These are phyloP conservation scores for Embiotoca jacksoni DNA, from an alignment of 2,113 vertebrate genomes.

Conservation along the genomic window DNA sequence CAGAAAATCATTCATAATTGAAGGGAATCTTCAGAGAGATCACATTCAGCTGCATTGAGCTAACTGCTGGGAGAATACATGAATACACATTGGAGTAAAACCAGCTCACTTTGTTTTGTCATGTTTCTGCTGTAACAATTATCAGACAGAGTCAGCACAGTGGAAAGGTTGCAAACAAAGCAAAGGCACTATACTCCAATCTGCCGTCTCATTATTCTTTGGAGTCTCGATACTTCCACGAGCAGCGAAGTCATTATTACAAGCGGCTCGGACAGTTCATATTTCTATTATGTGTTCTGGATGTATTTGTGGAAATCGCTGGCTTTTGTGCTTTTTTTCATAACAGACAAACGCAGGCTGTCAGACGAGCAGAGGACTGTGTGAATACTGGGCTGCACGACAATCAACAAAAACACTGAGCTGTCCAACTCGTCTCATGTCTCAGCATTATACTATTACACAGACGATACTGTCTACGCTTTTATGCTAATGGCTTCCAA, in stretches of 20 bases:
- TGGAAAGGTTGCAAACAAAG: slow-evolving; percentile 63
- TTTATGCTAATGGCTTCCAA: slow-evolving; percentile 81
- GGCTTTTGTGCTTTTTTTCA: slow-evolving; percentile 28
- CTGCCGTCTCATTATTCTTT: slow-evolving; percentile 44
- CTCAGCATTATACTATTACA: slow-evolving; percentile 25
- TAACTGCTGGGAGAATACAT: slow-evolving; percentile 45
- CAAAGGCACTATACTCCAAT: slow-evolving; percentile 47
- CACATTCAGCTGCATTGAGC: slow-evolving; percentile 15
- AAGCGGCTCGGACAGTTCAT: slow-evolving; percentile 8
- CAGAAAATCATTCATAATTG: neutral
- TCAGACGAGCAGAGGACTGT: slow-evolving; percentile 13
- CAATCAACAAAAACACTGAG: slow-evolving; percentile 38
- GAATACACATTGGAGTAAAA: slow-evolving; percentile 35
- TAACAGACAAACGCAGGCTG: slow-evolving; percentile 28
- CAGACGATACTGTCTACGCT: slow-evolving; percentile 34
- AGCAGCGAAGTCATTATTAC: slow-evolving; percentile 52
- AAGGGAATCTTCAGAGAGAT: neutral
- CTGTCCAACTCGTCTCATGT: slow-evolving; percentile 29
- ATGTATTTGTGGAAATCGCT: slow-evolving; percentile 15
- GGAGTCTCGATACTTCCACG: slow-evolving; percentile 13
- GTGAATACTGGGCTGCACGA: neutral
- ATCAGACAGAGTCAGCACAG: slow-evolving; percentile 57
- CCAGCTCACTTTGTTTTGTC: slow-evolving; percentile 53
- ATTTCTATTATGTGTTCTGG: slow-evolving; percentile 37
- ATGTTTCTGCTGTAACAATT: slow-evolving; percentile 50